Conservation (phyloP, 2,113 vertebrate species). For the Arothron firmamentum region DNA sequence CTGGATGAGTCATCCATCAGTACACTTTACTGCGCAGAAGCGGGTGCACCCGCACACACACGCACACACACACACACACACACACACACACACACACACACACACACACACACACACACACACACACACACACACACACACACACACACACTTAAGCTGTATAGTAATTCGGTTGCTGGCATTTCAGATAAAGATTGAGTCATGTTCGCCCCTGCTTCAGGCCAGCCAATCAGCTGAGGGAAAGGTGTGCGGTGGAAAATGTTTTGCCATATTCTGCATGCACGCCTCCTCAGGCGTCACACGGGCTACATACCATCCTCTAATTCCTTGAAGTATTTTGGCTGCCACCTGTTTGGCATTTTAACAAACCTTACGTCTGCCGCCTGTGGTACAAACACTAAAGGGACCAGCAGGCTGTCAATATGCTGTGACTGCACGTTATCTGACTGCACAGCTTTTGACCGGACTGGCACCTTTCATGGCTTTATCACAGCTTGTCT, state of each 20-base stretch:
- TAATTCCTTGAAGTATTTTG: constrained; percentile 43
- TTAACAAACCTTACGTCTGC: constrained; percentile 37
- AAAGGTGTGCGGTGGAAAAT: constrained; percentile 51
- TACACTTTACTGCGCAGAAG: constrained; percentile 73
- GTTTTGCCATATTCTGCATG: constrained; percentile 49
- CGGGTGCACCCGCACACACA: constrained; percentile 26
- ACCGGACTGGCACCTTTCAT: constrained; percentile 28
- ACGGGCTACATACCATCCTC: constrained; percentile 35
- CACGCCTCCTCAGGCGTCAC: constrained; percentile 42
- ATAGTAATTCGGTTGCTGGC: constrained; percentile 68
- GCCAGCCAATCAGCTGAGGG: constrained; percentile 45
- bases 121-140: constrained; percentile 22
- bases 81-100: constrained; percentile 18
- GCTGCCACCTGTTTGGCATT: constrained; percentile 33
- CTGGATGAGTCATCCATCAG: constrained; percentile 80
- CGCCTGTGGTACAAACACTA: constrained; percentile 22
- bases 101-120: constrained; percentile 18
- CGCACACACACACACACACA: constrained; percentile 24
- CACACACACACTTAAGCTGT: constrained; percentile 50
- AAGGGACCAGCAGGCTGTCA: constrained; percentile 42
- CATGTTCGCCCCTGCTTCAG: constrained; percentile 43
- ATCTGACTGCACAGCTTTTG: constrained; percentile 20
- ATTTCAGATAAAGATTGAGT: constrained; percentile 69
- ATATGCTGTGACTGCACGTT: constrained; percentile 30
- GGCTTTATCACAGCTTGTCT: constrained; percentile 11